Evolutionary conservation across 2,888 invertebrate genomes (phyloP), one percentile per base, ranked within the genome.

Genomic region (Pandemis corylana): DNA sequence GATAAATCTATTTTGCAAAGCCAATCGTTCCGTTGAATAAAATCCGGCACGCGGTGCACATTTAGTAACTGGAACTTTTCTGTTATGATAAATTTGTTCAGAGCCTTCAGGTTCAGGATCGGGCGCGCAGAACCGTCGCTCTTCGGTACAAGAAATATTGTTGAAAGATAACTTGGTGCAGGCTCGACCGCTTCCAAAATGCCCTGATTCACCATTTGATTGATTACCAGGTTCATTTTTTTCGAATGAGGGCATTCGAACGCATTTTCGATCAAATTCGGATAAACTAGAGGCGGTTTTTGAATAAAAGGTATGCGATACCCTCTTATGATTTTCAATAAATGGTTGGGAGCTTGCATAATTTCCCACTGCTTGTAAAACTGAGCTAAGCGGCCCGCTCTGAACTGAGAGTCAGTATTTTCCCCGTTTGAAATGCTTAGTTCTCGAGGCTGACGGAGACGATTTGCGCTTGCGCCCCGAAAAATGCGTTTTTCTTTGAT

Each of bases 1-100:
- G 75, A 73, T 3, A 78, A 42, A 56, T 78, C 77, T 62, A 77
- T 68, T 28, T 78, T 77, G 59, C 70, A 61, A 28, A 78, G 49
- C 71, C 75, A 78, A 49, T 78, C 77, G 10, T 59, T n/a, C 20
- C 64, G 61, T 41, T 77, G 76, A 5, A 78, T 56, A 36, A 78
- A 77, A n/a, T 70, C 63, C 5, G 79, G 76, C 6, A 77, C 68
- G 10, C 71, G 76, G 53, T 68, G 49, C 28, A 77, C 72, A 51
- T 76, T 78, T 71, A 78, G 62, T 20, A 79, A 53, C 2, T 72
- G 68, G 56, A 77, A 78, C 12, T 66, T 66, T 15, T 72, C 72
- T 7, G 76, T 68, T 12, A n/a, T 36, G 7, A 78, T 65, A 63
- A 42, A 77, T 10, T 74, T 64, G 77, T 72, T 78, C 12, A 76